Percentiles rank a stretch among this genome's conserved stretches.
phyloP scores from a whole-genome alignment of 1,140 invertebrate genomes.

The Brachionus calyciflorus region DNA sequence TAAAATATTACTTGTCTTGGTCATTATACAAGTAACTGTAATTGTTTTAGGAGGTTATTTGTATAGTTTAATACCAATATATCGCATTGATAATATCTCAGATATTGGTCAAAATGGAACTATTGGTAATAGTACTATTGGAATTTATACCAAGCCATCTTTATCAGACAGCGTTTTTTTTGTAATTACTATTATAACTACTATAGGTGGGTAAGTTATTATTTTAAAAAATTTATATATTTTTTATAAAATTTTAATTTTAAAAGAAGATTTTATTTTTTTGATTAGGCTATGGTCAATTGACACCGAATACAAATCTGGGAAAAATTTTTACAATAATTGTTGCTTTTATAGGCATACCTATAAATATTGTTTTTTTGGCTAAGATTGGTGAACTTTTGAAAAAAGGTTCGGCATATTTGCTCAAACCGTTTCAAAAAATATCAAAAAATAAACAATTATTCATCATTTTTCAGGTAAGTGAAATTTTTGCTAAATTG shows the following conservation, averaged over 20 bases:
- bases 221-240: not conserved
- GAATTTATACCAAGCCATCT: not conserved
- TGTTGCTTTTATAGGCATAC: constrained; percentile 60
- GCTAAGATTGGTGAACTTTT: constrained; percentile 86
- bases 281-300: constrained; percentile 53
- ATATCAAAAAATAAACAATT: constrained; percentile 2
- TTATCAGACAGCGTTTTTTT: constrained; percentile 22
- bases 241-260: not conserved
- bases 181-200: constrained; percentile 9
- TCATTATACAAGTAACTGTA: not conserved
- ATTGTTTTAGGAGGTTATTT: constrained; percentile 5
- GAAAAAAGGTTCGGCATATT: constrained; percentile 49
- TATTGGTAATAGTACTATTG: not conserved
- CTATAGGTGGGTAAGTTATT: not conserved
- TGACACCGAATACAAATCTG: constrained; percentile 54
- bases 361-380: constrained; percentile 94
- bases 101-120: not conserved
- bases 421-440: not conserved
- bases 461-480: constrained; percentile 37
- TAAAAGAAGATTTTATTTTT: not conserved
- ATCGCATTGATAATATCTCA: not conserved
- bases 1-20: constrained; percentile 7
- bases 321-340: constrained; percentile 61
- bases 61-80: constrained; percentile 13
- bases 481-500: too few relatives aligned